Conservation (phyloP, 2,113 vertebrate genomes). For the Crocuta crocuta region DNA sequence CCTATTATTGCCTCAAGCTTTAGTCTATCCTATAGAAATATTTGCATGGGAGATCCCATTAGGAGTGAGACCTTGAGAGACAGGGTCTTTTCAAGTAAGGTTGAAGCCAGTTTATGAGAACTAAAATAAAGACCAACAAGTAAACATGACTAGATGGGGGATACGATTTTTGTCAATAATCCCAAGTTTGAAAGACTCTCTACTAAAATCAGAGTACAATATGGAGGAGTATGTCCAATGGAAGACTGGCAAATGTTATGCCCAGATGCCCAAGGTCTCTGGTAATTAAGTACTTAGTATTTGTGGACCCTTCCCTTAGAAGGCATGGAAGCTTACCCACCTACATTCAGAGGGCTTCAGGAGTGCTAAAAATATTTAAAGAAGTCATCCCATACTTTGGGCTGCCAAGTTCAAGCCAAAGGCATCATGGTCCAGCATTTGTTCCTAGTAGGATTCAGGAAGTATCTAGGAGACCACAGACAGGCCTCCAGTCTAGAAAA, state of each 20-base stretch:
- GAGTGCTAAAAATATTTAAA: background rate
- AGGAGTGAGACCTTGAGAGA: background rate
- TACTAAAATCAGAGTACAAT: background rate
- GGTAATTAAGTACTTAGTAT: background rate
- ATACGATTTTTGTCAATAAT: too few species aligned
- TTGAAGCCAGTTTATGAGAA: background rate
- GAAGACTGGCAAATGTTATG: background rate
- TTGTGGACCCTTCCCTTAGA: background rate
- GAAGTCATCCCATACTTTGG: background rate
- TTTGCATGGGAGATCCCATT: background rate
- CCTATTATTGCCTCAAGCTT: background rate
- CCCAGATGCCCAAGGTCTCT: background rate
- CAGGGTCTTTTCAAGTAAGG: background rate
- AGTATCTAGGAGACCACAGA: background rate
- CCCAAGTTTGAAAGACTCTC: background rate
- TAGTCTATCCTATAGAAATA: background rate
- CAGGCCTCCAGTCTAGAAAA: background rate
- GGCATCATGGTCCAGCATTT: background rate
- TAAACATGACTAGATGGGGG: too few species aligned
- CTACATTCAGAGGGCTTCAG: background rate
- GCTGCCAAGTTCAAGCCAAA: background rate
- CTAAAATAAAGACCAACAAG: too few species aligned
- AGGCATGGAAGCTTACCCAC: background rate
- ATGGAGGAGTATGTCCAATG: background rate
- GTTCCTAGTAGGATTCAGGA: background rate